Evolutionary conservation across 2,113 vertebrate genomes (phyloP).

Genomic region (Gavialis gangeticus): DNA sequence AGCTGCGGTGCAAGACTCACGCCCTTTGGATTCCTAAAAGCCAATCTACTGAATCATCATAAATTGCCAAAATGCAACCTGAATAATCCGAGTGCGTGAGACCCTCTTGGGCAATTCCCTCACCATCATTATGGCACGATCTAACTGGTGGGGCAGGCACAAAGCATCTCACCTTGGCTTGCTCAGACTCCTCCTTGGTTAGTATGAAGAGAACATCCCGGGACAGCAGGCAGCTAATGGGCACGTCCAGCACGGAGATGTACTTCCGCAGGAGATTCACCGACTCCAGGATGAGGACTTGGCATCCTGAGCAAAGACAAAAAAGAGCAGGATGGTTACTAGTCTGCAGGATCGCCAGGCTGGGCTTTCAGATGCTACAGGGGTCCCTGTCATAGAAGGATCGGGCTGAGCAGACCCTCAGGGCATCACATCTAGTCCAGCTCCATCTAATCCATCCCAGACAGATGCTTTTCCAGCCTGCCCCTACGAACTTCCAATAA

Average conservation of each 20-base stretch:
- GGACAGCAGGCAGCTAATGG: conserved; percentile 83
- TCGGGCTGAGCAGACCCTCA: too few species aligned
- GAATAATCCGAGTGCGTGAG: background rate
- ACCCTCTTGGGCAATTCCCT: background rate
- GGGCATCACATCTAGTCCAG: too few species aligned
- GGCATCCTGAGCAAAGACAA: conserved; percentile 80
- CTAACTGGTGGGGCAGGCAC: background rate
- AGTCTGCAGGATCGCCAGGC: background rate
- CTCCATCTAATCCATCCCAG: too few species aligned
- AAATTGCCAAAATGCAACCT: background rate
- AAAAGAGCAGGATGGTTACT: background rate
- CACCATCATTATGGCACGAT: background rate
- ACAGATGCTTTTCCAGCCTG: too few species aligned
- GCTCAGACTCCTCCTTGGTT: conserved; percentile 79
- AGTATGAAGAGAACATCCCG: conserved; percentile 81
- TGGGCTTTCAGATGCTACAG: background rate
- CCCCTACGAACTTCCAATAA: too few species aligned
- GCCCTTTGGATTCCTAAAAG: background rate
- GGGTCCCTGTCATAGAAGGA: background rate
- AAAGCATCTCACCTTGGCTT: conserved; percentile 85
- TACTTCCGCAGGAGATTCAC: conserved; percentile 91
- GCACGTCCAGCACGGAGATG: conserved; percentile 88
- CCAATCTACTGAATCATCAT: background rate
- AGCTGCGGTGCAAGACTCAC: background rate
- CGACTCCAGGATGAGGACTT: conserved; percentile 84